Conservation (phyloP, 2,797 vertebrate species). For the Catamblyrhynchus diadema region DNA sequence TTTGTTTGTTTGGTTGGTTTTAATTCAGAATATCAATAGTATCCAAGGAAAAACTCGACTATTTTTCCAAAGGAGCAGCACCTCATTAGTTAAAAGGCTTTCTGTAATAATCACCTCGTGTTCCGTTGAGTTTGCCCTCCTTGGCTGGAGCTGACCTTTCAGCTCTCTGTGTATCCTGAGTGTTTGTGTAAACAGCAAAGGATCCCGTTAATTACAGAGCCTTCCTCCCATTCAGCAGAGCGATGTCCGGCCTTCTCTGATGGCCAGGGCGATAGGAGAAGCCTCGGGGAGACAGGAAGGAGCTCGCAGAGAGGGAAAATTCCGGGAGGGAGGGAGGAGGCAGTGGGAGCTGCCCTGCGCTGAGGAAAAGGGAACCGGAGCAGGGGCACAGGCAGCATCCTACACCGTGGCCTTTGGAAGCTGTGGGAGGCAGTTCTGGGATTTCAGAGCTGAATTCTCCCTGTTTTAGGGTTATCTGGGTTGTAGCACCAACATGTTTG, state of each 20-base stretch:
- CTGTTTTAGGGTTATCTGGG: background rate
- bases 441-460: background rate
- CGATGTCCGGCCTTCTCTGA: constrained; percentile 66
- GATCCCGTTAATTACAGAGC: constrained; percentile 75
- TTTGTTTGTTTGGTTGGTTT: too few relatives aligned
- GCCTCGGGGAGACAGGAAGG: constrained; percentile 71
- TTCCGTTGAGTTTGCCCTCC: constrained; percentile 30
- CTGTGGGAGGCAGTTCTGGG: background rate
- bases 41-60: background rate
- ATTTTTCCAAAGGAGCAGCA: background rate
- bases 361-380: background rate
- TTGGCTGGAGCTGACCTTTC: constrained; percentile 50
- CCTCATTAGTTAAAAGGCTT: background rate
- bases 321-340: background rate
- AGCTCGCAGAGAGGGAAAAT: constrained; percentile 57
- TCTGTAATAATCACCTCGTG: background rate
- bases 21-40: background rate
- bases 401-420: background rate
- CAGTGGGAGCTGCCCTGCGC: background rate
- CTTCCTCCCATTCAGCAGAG: constrained; percentile 77
- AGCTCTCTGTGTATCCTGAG: constrained; percentile 38
- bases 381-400: background rate
- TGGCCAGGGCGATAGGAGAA: constrained; percentile 57
- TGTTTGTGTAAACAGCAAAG: constrained; percentile 76
- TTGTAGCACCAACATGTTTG: accelerated